These are phyloP conservation scores for Pterois miles DNA, from an alignment of 2,797 vertebrate species.

Conservation along the genomic window DNA sequence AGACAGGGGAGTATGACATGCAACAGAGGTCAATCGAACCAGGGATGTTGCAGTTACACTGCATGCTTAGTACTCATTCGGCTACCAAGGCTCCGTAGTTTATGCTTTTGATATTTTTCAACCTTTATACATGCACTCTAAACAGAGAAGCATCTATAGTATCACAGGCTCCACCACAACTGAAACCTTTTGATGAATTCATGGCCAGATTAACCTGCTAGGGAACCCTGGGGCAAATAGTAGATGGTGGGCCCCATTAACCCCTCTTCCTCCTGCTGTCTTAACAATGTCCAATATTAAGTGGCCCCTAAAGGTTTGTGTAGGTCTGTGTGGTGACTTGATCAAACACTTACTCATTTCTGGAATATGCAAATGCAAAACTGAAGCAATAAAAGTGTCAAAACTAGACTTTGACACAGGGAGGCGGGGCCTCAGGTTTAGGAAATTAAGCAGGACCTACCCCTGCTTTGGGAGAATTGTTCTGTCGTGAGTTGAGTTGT, in stretches of 20 bases:
- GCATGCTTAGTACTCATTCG: neutral
- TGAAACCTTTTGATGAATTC: neutral
- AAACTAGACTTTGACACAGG: neutral
- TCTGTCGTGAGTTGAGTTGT: neutral
- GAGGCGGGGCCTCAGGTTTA: neutral
- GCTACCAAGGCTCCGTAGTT: neutral
- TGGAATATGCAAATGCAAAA: neutral
- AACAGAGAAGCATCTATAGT: neutral
- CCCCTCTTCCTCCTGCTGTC: neutral
- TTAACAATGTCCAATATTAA: neutral
- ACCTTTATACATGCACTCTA: neutral
- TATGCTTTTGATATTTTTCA: neutral
- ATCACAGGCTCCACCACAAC: neutral
- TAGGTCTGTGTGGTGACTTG: neutral
- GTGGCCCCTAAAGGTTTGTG: neutral
- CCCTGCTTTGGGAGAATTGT: neutral
- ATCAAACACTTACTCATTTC: neutral
- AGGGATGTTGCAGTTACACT: neutral
- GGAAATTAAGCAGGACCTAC: neutral
- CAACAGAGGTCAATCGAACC: too few relatives aligned
- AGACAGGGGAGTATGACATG: too few relatives aligned
- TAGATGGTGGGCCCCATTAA: neutral
- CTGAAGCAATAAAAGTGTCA: neutral
- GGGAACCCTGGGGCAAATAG: neutral
- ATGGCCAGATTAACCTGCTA: neutral